These are phyloP conservation scores for Leptoteleia sp. DNA, from an alignment of 1,140 invertebrate genomes.

Conservation along the genomic window DNA sequence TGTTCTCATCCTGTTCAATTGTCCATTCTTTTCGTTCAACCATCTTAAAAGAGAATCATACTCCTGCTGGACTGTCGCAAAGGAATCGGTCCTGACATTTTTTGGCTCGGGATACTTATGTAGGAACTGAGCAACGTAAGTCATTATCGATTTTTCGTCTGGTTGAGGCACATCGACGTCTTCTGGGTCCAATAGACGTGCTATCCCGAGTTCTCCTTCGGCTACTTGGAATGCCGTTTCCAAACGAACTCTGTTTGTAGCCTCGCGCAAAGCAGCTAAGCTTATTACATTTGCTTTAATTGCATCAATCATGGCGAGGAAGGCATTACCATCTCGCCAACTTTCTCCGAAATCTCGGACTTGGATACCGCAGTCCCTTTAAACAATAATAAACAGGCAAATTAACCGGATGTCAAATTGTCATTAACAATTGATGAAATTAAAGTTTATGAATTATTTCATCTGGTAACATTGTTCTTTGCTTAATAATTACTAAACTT, in stretches of 20 bases:
- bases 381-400: slow-evolving; percentile 1
- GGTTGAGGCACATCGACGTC: slow-evolving; percentile 98
- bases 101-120: slow-evolving; percentile 95
- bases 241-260: slow-evolving; percentile 90
- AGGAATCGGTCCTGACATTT: slow-evolving; percentile 85
- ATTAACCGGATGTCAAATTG: too few species aligned
- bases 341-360: slow-evolving; percentile 97
- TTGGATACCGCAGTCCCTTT: slow-evolving; percentile 91
- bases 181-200: slow-evolving; percentile 95
- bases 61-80: slow-evolving; percentile 89
- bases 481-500: too few species aligned
- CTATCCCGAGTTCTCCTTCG: slow-evolving; percentile 94
- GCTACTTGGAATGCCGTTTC: slow-evolving; percentile 97
- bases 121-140: slow-evolving; percentile 99
- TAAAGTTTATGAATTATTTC: too few species aligned
- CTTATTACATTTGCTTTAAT: slow-evolving; percentile 97
- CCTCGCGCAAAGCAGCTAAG: slow-evolving; percentile 88
- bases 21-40: slow-evolving; percentile 88
- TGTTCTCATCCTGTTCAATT: slow-evolving; percentile 84
- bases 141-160: slow-evolving; percentile 99
- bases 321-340: slow-evolving; percentile 98
- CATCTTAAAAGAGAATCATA: slow-evolving; percentile 90
- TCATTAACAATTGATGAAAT: too few species aligned
- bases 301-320: slow-evolving; percentile 96
- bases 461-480: too few species aligned